A percentile compares a stretch with the other conserved stretches of the same genome.
These are phyloP conservation scores for Macrochelys suwanniensis DNA, from an alignment of 2,797 vertebrate genomes.

Conservation along the genomic window DNA sequence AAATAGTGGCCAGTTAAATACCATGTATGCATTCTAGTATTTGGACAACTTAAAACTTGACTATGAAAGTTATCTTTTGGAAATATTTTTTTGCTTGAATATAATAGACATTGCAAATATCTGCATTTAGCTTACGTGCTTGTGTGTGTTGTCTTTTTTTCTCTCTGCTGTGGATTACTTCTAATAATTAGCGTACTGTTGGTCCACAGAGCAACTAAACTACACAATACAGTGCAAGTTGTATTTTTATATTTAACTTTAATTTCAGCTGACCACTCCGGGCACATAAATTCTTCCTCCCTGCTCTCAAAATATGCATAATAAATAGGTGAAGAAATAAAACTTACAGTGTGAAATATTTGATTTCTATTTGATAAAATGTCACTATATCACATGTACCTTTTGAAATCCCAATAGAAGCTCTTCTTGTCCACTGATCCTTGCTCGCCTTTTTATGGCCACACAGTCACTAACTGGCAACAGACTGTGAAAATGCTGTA, in stretches of 20 bases:
- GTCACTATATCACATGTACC: background rate
- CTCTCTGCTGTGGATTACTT: background rate
- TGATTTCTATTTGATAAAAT: background rate
- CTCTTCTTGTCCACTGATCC: constrained; percentile 54
- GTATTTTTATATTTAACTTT: background rate
- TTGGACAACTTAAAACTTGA: background rate
- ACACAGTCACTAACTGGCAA: constrained; percentile 49
- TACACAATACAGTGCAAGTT: background rate
- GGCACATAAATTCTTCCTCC: background rate
- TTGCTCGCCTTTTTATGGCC: constrained; percentile 69
- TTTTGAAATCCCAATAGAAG: constrained; percentile 19
- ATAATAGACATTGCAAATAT: background rate
- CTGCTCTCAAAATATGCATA: background rate
- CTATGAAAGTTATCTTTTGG: background rate
- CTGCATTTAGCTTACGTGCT: background rate
- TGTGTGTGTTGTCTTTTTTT: background rate
- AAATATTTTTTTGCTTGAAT: background rate
- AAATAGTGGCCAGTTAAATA: background rate
- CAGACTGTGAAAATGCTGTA: constrained; percentile 57
- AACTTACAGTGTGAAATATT: background rate
- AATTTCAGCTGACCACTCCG: background rate
- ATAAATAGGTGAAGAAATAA: background rate
- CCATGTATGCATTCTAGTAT: background rate
- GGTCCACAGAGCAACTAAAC: background rate
- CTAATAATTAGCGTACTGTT: background rate